phyloP scores from a whole-genome alignment of 2,797 vertebrate genomes.

The Sebastes glaucus region DNA sequence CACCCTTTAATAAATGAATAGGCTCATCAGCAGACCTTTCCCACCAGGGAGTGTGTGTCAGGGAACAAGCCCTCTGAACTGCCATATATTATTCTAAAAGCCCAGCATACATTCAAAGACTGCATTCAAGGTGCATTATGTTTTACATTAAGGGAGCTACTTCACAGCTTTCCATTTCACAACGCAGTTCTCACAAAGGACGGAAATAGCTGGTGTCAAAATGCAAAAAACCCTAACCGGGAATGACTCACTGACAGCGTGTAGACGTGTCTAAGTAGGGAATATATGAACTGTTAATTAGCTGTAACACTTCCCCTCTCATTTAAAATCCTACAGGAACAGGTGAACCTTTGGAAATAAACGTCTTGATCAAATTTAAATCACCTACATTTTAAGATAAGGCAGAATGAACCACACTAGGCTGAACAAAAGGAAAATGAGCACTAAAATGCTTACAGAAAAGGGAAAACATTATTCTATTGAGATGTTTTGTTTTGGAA shows the following conservation, averaged over 20 bases:
- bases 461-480: not conserved
- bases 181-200: conserved; percentile 33
- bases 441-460: not conserved
- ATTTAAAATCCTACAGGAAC: conserved; percentile 20
- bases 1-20: conserved; percentile 74
- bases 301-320: conserved; percentile 16
- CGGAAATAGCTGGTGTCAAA: conserved; percentile 61
- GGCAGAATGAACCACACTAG: not conserved
- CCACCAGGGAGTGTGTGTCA: conserved; percentile 11
- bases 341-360: conserved; percentile 5
- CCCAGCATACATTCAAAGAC: conserved; percentile 10
- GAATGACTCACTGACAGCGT: conserved; percentile 51
- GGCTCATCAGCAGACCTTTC: conserved; percentile 68
- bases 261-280: conserved; percentile 1
- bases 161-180: conserved; percentile 44
- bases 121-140: conserved; percentile 15
- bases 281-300: conserved; percentile 64
- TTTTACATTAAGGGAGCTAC: conserved; percentile 26
- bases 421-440: not conserved
- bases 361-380: conserved; percentile 14
- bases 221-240: conserved; percentile 9
- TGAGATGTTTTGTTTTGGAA: not conserved
- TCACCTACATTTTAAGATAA: not conserved
- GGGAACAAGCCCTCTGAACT: conserved; percentile 29
- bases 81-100: conserved; percentile 37